Conservation (phyloP, 2,797 vertebrate genomes). For the Triplophysa yarkandensis region DNA sequence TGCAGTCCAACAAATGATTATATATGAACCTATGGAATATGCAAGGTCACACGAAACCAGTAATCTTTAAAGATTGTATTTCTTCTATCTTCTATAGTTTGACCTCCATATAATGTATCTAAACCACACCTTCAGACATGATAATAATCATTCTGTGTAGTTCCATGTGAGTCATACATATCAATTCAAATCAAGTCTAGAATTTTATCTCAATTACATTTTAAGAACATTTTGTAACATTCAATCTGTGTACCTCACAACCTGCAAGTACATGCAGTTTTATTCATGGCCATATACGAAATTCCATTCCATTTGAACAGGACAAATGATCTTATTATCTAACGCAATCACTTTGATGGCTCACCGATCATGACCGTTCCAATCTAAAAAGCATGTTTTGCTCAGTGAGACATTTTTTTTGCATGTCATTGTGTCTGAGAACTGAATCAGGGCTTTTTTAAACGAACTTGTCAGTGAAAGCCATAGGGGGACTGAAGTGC, state of each 20-base stretch:
- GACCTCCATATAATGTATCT: too few relatives aligned
- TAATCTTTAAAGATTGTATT: neutral
- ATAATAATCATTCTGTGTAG: neutral
- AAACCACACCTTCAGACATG: neutral
- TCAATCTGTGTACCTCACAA: too few relatives aligned
- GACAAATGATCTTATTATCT: neutral
- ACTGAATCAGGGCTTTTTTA: slow-evolving; percentile 12
- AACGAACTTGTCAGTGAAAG: neutral
- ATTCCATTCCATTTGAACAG: neutral
- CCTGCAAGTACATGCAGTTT: too few relatives aligned
- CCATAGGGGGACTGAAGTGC: neutral
- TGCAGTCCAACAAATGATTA: neutral
- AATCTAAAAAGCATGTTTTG: neutral
- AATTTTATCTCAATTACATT: too few relatives aligned
- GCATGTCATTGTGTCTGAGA: neutral
- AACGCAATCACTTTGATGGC: neutral
- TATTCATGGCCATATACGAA: too few relatives aligned
- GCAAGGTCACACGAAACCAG: neutral
- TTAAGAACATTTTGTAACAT: too few relatives aligned
- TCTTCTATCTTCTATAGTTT: neutral
- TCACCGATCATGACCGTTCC: neutral
- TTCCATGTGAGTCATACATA: too few relatives aligned
- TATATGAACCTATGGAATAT: neutral
- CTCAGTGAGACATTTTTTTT: neutral
- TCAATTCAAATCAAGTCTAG: too few relatives aligned